Evolutionary conservation across 1,140 invertebrate species (phyloP), one percentile per base, ranked within the genome.

Genomic region (Neuroterus valhalla): DNA sequence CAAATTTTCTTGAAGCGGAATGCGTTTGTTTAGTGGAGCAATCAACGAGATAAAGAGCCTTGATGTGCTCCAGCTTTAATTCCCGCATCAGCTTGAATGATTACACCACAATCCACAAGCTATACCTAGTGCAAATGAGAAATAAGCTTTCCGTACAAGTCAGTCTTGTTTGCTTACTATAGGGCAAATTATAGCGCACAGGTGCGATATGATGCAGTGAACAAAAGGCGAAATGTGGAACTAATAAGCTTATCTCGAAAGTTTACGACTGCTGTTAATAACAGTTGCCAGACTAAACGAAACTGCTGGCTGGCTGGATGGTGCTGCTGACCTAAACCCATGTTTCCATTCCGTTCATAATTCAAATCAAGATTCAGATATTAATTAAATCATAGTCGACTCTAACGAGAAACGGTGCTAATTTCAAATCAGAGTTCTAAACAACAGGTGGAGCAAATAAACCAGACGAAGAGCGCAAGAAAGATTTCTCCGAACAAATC

Each of bases 191-290:
- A 38, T 38, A 8, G 31, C 31, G 31, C 3, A 38, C 31, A 38
- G 31, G 31, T 38, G 31, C 31, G 8, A 52, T 52, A 21, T 12
- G 19, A 21, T 8, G 11, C 19, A 52, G 50, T 26, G 23, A 10
- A 50, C 50, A 52, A 52, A 62, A 62, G 26, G 55, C 23, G 21
- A 62, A 62, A 62, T 62, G 55, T 62, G 55, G 55, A 62, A 62
- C 55, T 62, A 62, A 62, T 62, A 62, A 62, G 26, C 55, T 62
- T 62, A 62, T 62, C 55, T 38, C 31, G 31, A 62, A 62, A 62
- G 23, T 62, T 62, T 62, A 62, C 31, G 55, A 62, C 55, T 26
- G 23, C 55, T 62, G 23, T 62, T 62, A 62, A 62, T 55, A 55
- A 55, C 31, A 62, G 23, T 62, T 26, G 23, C 11, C 26, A 62